Evolutionary conservation across 1,140 invertebrate species (phyloP).

Genomic region (Coelopa frigida): DNA sequence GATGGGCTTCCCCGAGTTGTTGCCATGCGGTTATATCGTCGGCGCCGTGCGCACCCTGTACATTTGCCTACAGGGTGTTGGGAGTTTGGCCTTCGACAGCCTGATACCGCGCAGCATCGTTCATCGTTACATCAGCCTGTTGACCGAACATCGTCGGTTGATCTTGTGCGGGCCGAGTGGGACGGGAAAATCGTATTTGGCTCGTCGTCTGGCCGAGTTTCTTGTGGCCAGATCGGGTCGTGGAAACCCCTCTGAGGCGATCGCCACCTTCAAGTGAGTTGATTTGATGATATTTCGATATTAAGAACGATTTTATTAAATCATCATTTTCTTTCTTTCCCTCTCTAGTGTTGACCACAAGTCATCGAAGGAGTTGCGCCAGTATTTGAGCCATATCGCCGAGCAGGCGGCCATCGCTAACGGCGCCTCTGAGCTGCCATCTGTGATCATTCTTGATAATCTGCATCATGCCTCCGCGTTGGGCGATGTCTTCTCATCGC

Average conservation of each 20-base stretch:
- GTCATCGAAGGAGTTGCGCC: conserved; percentile 85
- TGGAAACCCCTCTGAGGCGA: conserved; percentile 65
- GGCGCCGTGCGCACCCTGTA: conserved; percentile 76
- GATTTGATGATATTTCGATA: background rate
- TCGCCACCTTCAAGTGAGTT: conserved; percentile 82
- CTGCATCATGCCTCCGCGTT: conserved; percentile 87
- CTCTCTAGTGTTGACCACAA: conserved; percentile 93
- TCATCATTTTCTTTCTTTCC: conserved; percentile 25
- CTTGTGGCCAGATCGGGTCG: conserved; percentile 62
- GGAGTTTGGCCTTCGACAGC: conserved; percentile 90
- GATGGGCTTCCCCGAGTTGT: conserved; percentile 71
- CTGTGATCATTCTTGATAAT: conserved; percentile 93
- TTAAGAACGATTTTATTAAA: conserved; percentile 2
- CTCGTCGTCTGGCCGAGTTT: conserved; percentile 89
- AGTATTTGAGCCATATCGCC: conserved; percentile 85
- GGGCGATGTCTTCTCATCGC: conserved; percentile 82
- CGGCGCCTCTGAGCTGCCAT: conserved; percentile 65
- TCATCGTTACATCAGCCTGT: conserved; percentile 80
- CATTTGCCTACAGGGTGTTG: conserved; percentile 79
- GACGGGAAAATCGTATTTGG: conserved; percentile 94
- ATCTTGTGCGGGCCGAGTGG: conserved; percentile 95
- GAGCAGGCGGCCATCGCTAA: conserved; percentile 78
- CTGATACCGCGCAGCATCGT: conserved; percentile 94
- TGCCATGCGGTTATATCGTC: conserved; percentile 89
- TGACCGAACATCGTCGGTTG: conserved; percentile 86